A percentile compares a stretch with the other conserved stretches of the same genome.
phyloP scores from a whole-genome alignment of 1,140 invertebrate species.

The Tigriopus japonicus region DNA sequence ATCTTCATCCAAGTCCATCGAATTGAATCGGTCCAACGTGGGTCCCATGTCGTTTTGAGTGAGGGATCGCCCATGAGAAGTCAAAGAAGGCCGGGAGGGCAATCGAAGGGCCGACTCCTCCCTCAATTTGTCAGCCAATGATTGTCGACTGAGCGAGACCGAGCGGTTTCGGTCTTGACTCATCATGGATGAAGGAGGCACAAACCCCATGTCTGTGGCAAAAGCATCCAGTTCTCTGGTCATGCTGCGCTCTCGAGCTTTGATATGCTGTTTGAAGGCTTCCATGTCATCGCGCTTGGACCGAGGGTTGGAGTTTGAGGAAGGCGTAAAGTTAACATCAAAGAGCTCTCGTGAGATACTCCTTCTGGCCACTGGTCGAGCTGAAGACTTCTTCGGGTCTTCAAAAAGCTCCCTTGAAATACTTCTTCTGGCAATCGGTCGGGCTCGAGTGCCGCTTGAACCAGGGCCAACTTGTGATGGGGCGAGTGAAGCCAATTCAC shows the following conservation, averaged over 20 bases:
- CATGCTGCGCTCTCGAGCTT: neutral
- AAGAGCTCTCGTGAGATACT: neutral
- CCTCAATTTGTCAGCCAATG: neutral
- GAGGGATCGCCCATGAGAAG: neutral
- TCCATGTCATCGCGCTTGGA: neutral
- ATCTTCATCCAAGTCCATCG: neutral
- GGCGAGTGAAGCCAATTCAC: neutral
- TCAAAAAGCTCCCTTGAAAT: constrained; percentile 8
- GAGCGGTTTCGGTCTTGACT: neutral
- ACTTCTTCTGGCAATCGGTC: neutral
- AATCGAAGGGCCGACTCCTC: neutral
- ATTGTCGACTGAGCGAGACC: neutral
- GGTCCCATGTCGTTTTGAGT: neutral
- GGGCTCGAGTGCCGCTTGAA: neutral
- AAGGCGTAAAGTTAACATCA: neutral
- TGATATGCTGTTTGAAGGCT: neutral
- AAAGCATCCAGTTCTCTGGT: neutral
- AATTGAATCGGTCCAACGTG: neutral
- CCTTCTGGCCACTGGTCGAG: neutral
- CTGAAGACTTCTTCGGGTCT: neutral
- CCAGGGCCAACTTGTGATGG: neutral
- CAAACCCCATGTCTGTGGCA: neutral
- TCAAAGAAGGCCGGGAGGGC: neutral
- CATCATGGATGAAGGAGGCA: neutral
- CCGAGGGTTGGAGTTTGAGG: neutral